Base-by-base conservation (phyloP, 2,797 vertebrate genomes). In the Psittacula echo region DNA sequence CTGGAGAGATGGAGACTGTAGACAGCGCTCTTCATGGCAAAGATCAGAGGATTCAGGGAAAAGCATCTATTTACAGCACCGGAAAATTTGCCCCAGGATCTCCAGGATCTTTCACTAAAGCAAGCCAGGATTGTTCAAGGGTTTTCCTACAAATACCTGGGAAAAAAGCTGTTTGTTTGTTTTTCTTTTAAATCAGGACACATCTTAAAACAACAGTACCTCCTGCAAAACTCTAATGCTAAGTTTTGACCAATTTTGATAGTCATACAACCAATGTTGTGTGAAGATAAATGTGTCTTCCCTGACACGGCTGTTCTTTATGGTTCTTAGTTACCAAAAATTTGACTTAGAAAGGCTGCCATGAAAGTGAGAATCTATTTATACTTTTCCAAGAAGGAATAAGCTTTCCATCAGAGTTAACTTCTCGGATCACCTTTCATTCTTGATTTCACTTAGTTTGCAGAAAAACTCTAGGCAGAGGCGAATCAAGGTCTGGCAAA, bases 121-220 rank as follows among this genome's bases (percentile, higher is more conserved):
- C 65, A 75, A 80, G 19, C 10, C 32, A 50, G 37, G 64, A 20
- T 41, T 67, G 19, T 51, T 71, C 65, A 41, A 47, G 39, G 48
- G 39, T 3, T 71, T 76, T 61, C 58, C 84, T 56, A 45, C 42
- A 71, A 56, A 29, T 54, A 41, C 61, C 42, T 62, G 47, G 18
- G 7, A 5, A 11, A 37, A 44, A 50, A 8, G 22, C 22, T 2
- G 1, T 18, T 2, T 22, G 11, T 2, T 13, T 24, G 2, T 2
- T 34, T 9, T 22, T 21, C 21, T 45, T 42, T 39, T 18, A 17
- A 2, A 61, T 26, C 30, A 50, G 18, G 13, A 54, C 32, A 61
- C 19, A 84, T 44, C 45, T 16, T 10, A 13, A 89, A 86, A 21
- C 53, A 48, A 32, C 68, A n/a, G 3, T 5, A 23, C 22, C 26